A percentile compares a stretch with the other conserved stretches of the same genome.
These are phyloP conservation scores for Vesta saturnalis DNA, from an alignment of 2,888 invertebrate genomes.

Conservation along the genomic window DNA sequence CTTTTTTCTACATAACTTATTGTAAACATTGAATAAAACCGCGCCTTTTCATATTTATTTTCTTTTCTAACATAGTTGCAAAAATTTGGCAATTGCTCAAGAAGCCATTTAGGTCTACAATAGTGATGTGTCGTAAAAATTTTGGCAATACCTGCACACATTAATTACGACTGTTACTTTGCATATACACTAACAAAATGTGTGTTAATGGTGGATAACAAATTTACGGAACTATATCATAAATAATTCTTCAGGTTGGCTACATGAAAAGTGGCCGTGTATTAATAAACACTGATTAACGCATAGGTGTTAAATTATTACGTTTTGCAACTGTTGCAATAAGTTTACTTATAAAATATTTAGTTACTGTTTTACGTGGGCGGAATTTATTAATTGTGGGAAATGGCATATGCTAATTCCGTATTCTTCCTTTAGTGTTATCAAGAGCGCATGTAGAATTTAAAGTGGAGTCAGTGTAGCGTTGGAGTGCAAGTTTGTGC, in stretches of 20 bases:
- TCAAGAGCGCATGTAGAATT: too few species aligned
- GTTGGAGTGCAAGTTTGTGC: too few species aligned
- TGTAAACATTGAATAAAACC: neutral
- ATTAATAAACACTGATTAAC: too few species aligned
- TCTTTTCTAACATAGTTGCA: neutral
- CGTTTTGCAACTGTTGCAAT: too few species aligned
- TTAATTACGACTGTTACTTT: slow-evolving; percentile 8
- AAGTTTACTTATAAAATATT: too few species aligned
- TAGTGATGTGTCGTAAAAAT: slow-evolving; percentile 9
- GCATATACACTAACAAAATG: neutral
- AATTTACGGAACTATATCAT: neutral
- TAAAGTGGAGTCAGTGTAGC: too few species aligned
- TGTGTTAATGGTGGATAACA: neutral
- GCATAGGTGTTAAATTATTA: too few species aligned
- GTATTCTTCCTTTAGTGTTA: too few species aligned
- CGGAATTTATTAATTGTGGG: too few species aligned
- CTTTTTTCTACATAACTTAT: neutral
- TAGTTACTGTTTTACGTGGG: too few species aligned
- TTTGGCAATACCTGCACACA: neutral
- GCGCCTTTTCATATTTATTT: neutral
- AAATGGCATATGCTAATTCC: too few species aligned
- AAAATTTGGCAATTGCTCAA: neutral
- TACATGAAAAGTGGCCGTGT: too few species aligned
- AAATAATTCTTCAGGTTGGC: neutral
- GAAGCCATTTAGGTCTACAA: neutral